Evolutionary conservation across 2,113 vertebrate species (phyloP).

Genomic region (Nanorana parkeri): DNA sequence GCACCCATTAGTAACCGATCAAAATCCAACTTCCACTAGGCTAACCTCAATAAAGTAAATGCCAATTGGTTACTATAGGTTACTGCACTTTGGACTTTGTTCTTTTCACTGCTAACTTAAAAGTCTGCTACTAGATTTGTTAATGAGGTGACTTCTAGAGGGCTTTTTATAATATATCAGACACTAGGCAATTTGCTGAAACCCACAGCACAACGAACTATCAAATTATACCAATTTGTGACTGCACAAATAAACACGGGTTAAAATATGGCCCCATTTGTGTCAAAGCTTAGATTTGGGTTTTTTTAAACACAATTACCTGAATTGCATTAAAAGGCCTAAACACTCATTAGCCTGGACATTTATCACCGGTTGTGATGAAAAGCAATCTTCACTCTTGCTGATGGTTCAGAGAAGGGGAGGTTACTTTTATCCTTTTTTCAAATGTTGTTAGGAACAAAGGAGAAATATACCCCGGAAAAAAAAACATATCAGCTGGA

Average conservation of each 20-base stretch:
- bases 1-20: too few relatives aligned
- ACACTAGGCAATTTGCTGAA: too few relatives aligned
- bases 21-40: too few relatives aligned
- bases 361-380: slow-evolving; percentile 61
- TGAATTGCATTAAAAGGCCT: slow-evolving; percentile 58
- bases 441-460: slow-evolving; percentile 58
- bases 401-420: slow-evolving; percentile 64
- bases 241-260: slow-evolving; percentile 9
- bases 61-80: too few relatives aligned
- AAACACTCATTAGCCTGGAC: slow-evolving; percentile 64
- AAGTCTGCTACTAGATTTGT: too few relatives aligned
- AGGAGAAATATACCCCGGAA: slow-evolving; percentile 67
- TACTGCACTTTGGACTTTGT: too few relatives aligned
- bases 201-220: not conserved
- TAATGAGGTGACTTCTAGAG: too few relatives aligned
- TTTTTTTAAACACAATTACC: slow-evolving; percentile 62
- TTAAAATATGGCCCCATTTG: not conserved
- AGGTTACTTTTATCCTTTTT: slow-evolving; percentile 59
- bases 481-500: slow-evolving; percentile 69
- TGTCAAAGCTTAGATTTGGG: not conserved
- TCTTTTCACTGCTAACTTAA: too few relatives aligned
- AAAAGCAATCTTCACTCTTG: slow-evolving; percentile 59
- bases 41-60: too few relatives aligned
- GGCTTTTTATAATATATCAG: too few relatives aligned
- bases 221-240: not conserved